These are phyloP conservation scores for Pionites leucogaster DNA, from an alignment of 2,113 vertebrate genomes.

Conservation along the genomic window DNA sequence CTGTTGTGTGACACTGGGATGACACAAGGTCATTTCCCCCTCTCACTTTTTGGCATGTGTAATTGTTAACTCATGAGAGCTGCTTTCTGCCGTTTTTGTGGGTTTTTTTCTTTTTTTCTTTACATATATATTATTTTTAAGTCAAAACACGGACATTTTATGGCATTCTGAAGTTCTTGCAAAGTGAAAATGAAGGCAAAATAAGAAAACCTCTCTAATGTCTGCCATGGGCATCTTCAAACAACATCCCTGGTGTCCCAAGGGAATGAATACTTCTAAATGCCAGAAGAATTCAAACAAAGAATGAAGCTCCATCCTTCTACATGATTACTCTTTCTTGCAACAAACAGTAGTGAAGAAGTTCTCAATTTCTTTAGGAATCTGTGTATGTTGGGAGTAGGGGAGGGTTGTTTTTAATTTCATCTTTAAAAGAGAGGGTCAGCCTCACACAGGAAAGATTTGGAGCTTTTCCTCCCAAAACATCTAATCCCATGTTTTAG, in stretches of 20 bases:
- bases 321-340: not conserved
- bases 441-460: not conserved
- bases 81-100: not conserved
- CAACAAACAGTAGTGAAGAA: not conserved
- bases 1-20: not conserved
- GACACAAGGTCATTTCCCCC: not conserved
- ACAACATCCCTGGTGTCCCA: not conserved
- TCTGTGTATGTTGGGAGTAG: not conserved
- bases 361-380: not conserved
- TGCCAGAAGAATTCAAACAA: not conserved
- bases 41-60: not conserved
- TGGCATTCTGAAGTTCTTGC: not conserved
- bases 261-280: not conserved
- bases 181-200: not conserved
- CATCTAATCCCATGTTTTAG: not conserved
- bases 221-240: not conserved
- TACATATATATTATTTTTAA: not conserved
- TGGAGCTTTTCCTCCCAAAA: not conserved
- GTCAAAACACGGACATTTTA: not conserved
- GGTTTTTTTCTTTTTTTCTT: not conserved
- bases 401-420: not conserved
- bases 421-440: not conserved
- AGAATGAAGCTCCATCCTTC: not conserved
- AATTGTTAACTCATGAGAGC: not conserved
- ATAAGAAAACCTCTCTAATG: not conserved